Percentiles rank a stretch among this genome's conserved stretches.
Evolutionary conservation across 2,888 invertebrate genomes (phyloP).

Genomic region (Diadegma fenestrale): DNA sequence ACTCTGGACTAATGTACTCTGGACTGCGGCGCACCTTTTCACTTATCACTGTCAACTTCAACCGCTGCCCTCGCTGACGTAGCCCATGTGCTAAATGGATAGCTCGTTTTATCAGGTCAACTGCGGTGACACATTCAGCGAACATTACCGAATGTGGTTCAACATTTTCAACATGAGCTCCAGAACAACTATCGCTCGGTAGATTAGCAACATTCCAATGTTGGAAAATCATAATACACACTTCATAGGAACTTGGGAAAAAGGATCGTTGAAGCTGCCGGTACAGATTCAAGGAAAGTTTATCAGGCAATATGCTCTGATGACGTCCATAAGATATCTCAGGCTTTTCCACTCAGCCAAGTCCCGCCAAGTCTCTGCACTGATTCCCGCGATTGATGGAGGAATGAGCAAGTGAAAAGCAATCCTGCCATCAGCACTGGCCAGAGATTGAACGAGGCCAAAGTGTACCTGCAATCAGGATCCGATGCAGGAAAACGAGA

Average conservation of each 20-base stretch:
- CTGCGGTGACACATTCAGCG: neutral
- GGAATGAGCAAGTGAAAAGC: conserved; percentile 28
- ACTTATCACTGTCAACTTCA: conserved; percentile 29
- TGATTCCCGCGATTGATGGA: neutral
- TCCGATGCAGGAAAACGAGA: conserved; percentile 44
- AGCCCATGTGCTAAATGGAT: conserved; percentile 4
- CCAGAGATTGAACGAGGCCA: conserved; percentile 48
- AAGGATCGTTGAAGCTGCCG: neutral
- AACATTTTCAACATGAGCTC: neutral
- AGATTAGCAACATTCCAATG: neutral
- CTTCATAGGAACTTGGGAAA: neutral
- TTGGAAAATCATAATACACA: neutral
- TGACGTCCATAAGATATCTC: neutral
- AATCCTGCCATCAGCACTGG: conserved; percentile 32
- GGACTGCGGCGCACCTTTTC: conserved; percentile 20
- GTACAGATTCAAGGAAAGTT: neutral
- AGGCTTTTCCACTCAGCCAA: neutral
- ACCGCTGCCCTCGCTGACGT: conserved; percentile 32
- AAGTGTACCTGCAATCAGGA: conserved; percentile 69
- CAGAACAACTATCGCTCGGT: neutral
- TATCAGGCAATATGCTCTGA: neutral
- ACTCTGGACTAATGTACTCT: conserved; percentile 23
- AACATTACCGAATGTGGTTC: conserved; percentile 12
- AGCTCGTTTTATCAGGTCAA: conserved; percentile 27
- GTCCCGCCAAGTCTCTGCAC: neutral